phyloP scores from a whole-genome alignment of 2,113 vertebrate genomes.

The Ptilorrhoa leucosticta region DNA sequence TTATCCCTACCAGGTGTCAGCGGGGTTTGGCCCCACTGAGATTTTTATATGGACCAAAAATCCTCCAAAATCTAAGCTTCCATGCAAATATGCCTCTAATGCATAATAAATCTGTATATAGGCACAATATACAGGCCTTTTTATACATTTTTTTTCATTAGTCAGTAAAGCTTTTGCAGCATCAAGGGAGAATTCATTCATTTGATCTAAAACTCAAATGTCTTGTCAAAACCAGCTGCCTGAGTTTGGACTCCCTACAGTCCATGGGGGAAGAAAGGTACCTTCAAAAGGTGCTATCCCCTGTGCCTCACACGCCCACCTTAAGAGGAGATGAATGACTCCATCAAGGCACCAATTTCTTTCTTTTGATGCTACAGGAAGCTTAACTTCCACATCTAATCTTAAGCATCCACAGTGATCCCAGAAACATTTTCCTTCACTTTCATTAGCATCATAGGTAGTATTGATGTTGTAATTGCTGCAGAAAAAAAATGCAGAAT shows the following conservation, averaged over 20 bases:
- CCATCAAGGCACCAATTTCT: background rate
- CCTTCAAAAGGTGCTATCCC: background rate
- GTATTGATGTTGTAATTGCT: background rate
- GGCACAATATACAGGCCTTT: background rate
- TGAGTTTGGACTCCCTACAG: background rate
- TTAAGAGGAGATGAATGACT: background rate
- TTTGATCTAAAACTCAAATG: background rate
- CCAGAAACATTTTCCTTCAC: background rate
- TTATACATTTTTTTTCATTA: background rate
- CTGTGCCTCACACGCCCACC: background rate
- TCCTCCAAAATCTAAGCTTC: background rate
- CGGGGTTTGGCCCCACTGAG: background rate
- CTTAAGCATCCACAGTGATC: background rate
- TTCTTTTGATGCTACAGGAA: background rate
- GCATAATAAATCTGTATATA: background rate
- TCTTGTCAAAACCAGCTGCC: background rate
- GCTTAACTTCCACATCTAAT: background rate
- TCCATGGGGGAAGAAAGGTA: background rate
- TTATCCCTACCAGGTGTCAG: fast-evolving
- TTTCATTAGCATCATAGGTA: background rate
- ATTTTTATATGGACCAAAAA: background rate
- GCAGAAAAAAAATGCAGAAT: background rate
- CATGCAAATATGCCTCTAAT: background rate
- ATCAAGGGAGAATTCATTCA: background rate
- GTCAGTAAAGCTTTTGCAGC: background rate